Evolutionary conservation across 1,140 invertebrate species (phyloP).

Genomic region (Pentalonia nigronervosa): DNA sequence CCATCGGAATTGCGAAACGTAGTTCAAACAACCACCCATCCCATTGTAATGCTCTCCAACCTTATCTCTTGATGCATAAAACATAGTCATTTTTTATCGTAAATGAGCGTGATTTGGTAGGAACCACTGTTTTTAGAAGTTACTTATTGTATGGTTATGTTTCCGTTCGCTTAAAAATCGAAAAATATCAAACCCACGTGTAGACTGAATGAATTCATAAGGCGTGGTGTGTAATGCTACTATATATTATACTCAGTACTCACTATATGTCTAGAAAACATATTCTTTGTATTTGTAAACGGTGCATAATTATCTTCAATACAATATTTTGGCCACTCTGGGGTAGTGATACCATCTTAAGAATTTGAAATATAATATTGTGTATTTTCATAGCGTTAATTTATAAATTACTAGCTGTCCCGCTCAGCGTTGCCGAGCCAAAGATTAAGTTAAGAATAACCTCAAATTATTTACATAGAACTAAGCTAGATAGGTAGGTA

Average conservation of each 20-base stretch:
- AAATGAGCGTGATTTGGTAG: neutral
- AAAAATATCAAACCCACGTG: neutral
- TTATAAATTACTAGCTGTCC: neutral
- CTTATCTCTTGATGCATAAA: neutral
- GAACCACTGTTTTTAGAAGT: neutral
- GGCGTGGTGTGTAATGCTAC: too few relatives aligned
- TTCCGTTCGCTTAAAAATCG: neutral
- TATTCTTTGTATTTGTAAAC: neutral
- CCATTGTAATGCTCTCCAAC: neutral
- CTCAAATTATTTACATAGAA: too few relatives aligned
- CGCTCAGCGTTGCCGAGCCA: too few relatives aligned
- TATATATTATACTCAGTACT: too few relatives aligned
- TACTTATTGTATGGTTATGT: neutral
- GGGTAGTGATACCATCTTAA: neutral
- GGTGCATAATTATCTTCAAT: neutral
- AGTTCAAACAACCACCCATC: neutral
- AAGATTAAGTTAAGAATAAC: too few relatives aligned
- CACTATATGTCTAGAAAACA: neutral
- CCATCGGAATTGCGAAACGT: neutral
- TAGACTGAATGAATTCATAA: neutral
- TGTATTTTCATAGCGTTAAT: too few relatives aligned
- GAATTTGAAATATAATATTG: too few relatives aligned
- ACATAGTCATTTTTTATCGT: neutral
- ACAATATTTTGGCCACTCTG: neutral
- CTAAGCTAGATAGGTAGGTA: too few relatives aligned